phyloP scores from a whole-genome alignment of 1,140 invertebrate species.

The Pachypeltis micranthus region DNA sequence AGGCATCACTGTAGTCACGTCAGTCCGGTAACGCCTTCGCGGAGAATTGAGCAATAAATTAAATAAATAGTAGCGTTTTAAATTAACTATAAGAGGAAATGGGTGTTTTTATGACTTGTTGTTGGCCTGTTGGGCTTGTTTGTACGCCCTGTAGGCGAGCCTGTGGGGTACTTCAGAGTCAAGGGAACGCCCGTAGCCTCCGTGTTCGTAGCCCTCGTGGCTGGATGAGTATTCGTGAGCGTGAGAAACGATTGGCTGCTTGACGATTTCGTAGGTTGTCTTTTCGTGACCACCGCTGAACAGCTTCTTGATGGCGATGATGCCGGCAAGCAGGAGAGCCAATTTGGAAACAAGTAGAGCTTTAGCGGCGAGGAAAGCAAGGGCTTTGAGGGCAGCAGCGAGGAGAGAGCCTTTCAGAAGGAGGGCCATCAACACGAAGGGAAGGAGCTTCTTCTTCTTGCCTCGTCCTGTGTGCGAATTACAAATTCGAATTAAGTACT shows the following conservation, averaged over 20 bases:
- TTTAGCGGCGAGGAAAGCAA: conserved; percentile 57
- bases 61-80: background rate
- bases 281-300: conserved; percentile 51
- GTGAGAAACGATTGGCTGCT: conserved; percentile 66
- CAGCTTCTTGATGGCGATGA: conserved; percentile 63
- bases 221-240: conserved; percentile 60
- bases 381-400: conserved; percentile 57
- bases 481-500: background rate
- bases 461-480: conserved; percentile 30
- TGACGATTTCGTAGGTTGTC: conserved; percentile 71
- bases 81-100: background rate
- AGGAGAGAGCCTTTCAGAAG: conserved; percentile 56
- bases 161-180: conserved; percentile 23
- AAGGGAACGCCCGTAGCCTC: conserved; percentile 33
- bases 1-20: no score
- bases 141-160: conserved; percentile 21
- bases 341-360: conserved; percentile 61
- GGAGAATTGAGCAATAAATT: conserved; percentile 15
- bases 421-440: conserved; percentile 46
- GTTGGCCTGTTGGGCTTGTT: background rate
- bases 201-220: conserved; percentile 53
- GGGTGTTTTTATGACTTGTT: background rate
- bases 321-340: conserved; percentile 57
- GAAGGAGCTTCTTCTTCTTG: conserved; percentile 41
- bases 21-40: no score